These are phyloP conservation scores for Cyclophora albipunctata DNA, from an alignment of 2,888 invertebrate genomes.

Conservation along the genomic window DNA sequence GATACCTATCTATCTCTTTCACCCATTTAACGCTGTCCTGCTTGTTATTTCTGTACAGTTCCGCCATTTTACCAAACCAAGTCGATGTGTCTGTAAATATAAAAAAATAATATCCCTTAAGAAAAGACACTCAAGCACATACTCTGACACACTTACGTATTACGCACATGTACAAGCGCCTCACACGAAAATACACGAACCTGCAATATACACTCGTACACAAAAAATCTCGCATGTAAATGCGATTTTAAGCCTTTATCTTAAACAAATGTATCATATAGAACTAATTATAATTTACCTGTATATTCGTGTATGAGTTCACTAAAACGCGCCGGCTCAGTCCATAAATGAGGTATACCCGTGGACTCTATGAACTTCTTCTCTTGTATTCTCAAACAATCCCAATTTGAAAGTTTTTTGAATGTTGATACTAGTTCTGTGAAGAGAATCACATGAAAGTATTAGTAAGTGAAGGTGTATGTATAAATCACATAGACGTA, in stretches of 20 bases:
- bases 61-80: slow-evolving; percentile 36
- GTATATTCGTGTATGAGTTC: slow-evolving; percentile 15
- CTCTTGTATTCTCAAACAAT: slow-evolving; percentile 30
- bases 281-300: slow-evolving; percentile 13
- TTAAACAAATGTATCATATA: too few species aligned
- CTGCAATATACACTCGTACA: too few species aligned
- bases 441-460: neutral
- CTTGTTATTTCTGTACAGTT: slow-evolving; percentile 14
- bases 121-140: too few species aligned
- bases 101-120: too few species aligned
- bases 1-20: slow-evolving; percentile 29
- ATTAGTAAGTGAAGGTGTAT: too few species aligned
- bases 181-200: too few species aligned
- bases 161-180: too few species aligned
- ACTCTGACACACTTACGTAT: too few species aligned
- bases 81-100: slow-evolving; percentile 10
- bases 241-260: too few species aligned
- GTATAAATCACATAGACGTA: too few species aligned
- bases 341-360: slow-evolving; percentile 31
- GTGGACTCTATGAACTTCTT: slow-evolving; percentile 5
- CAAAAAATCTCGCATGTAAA: too few species aligned
- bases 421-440: slow-evolving; percentile 34
- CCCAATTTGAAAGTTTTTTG: slow-evolving; percentile 40
- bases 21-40: slow-evolving; percentile 25
- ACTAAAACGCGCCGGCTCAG: slow-evolving; percentile 12